These are phyloP conservation scores for Glomeris maerens DNA, from an alignment of 1,140 invertebrate species.

Conservation along the genomic window DNA sequence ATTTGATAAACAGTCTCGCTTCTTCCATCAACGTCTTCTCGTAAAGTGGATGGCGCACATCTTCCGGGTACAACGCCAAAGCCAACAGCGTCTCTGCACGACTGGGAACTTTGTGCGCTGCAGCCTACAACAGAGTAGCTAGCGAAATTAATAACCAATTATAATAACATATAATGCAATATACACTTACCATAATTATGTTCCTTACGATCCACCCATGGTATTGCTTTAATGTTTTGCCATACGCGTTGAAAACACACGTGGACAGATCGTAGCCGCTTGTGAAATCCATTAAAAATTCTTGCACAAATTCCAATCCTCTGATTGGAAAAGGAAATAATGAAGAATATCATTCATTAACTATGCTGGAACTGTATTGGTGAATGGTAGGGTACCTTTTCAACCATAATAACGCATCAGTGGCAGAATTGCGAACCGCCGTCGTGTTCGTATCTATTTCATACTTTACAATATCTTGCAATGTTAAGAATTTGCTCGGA, in stretches of 20 bases:
- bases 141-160: not conserved
- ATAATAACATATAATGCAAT: not conserved
- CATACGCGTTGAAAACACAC: slow-evolving; percentile 26
- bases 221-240: slow-evolving; percentile 26
- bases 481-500: slow-evolving; percentile 21
- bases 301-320: slow-evolving; percentile 27
- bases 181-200: slow-evolving; percentile 28
- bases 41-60: slow-evolving; percentile 16
- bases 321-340: slow-evolving; percentile 21
- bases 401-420: slow-evolving; percentile 30
- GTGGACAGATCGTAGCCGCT: slow-evolving; percentile 21
- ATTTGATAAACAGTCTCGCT: slow-evolving; percentile 22
- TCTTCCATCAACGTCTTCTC: slow-evolving; percentile 21
- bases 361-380: not conserved
- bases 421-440: slow-evolving; percentile 26
- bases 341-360: not conserved
- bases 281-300: slow-evolving; percentile 19
- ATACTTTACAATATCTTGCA: slow-evolving; percentile 28
- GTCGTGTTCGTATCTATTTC: slow-evolving; percentile 25
- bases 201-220: slow-evolving; percentile 32
- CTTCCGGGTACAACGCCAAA: slow-evolving; percentile 13
- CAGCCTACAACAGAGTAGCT: slow-evolving; percentile 22
- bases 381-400: slow-evolving; percentile 24
- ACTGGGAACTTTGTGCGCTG: slow-evolving; percentile 26
- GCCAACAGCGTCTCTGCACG: slow-evolving; percentile 22